Evolutionary conservation across 2,888 invertebrate genomes (phyloP).

Genomic region (Drepana falcataria): DNA sequence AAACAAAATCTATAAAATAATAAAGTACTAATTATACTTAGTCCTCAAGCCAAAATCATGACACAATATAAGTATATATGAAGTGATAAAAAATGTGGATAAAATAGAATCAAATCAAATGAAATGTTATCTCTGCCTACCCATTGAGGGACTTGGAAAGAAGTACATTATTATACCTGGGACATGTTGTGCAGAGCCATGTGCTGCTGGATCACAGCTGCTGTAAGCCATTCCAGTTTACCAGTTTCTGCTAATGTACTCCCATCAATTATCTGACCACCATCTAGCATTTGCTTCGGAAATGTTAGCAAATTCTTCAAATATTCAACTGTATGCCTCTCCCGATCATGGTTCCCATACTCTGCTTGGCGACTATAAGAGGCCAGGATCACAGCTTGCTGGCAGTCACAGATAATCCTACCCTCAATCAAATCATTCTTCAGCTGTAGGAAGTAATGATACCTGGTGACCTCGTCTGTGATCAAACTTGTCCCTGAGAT

Average conservation of each 20-base stretch:
- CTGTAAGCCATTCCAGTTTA: constrained; percentile 85
- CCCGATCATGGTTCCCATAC: constrained; percentile 93
- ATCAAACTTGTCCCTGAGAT: constrained; percentile 90
- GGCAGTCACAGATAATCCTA: constrained; percentile 90
- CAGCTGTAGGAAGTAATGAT: constrained; percentile 96
- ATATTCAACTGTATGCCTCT: constrained; percentile 94
- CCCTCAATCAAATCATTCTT: constrained; percentile 97
- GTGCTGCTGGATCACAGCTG: constrained; percentile 88
- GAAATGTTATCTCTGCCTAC: too few species aligned
- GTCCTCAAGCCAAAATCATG: too few species aligned
- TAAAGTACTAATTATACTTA: too few species aligned
- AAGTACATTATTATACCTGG: constrained; percentile 65
- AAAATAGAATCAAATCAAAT: too few species aligned
- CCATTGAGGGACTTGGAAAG: too few species aligned
- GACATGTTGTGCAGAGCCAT: constrained; percentile 85
- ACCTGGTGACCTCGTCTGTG: constrained; percentile 95
- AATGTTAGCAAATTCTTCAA: constrained; percentile 94
- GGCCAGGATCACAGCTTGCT: constrained; percentile 94
- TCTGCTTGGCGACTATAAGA: constrained; percentile 98
- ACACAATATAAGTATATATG: too few species aligned
- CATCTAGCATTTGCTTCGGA: constrained; percentile 87
- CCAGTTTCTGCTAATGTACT: constrained; percentile 81
- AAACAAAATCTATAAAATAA: too few species aligned
- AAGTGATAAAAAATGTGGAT: too few species aligned
- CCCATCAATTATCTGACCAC: constrained; percentile 67